These are phyloP conservation scores for Gobio occitaniae DNA, from an alignment of 2,797 vertebrate species.

Conservation along the genomic window DNA sequence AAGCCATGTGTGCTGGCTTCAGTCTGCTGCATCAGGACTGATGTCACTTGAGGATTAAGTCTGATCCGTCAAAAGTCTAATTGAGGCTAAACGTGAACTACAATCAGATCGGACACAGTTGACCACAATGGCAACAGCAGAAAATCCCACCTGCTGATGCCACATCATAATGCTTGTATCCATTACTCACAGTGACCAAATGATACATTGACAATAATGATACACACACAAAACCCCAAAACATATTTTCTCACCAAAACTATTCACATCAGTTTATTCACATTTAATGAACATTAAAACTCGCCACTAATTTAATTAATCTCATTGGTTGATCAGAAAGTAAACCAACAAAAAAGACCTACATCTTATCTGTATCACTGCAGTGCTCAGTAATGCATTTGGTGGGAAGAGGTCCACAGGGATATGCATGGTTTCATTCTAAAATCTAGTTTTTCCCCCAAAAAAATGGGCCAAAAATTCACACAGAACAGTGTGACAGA, in stretches of 20 bases:
- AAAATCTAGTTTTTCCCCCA: background rate
- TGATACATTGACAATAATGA: background rate
- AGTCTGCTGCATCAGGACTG: background rate
- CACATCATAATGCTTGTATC: background rate
- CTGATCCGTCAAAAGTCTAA: background rate
- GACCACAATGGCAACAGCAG: background rate
- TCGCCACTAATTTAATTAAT: background rate
- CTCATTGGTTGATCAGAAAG: background rate
- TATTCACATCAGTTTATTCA: background rate
- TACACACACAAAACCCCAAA: background rate
- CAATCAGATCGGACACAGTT: background rate
- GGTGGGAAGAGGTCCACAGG: background rate
- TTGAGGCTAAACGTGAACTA: background rate
- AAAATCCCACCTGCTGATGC: background rate
- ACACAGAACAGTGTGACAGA: conserved; percentile 6
- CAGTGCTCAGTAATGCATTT: background rate
- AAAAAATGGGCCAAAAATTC: background rate
- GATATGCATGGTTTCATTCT: background rate
- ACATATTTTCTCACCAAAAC: background rate
- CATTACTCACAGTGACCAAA: background rate
- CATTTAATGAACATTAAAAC: background rate
- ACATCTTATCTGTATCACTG: background rate
- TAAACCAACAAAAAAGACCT: background rate
- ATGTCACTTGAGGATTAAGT: background rate
- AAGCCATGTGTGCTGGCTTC: conserved; percentile 7